phyloP scores from a whole-genome alignment of 2,888 invertebrate species.

The Brachyopa scutellaris region DNA sequence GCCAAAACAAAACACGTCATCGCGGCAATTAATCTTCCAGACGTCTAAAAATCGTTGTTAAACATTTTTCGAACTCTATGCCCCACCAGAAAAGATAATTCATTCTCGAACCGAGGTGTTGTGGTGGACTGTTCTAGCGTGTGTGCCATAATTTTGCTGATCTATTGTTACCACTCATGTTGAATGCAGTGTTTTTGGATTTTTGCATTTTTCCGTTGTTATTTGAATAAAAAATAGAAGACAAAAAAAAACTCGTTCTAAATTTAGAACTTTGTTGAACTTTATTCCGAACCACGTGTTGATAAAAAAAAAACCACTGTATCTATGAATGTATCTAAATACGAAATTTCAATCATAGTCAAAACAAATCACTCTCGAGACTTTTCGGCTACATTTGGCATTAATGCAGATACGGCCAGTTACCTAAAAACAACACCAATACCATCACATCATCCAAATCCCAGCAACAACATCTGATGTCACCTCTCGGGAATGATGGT shows the following conservation, averaged over 20 bases:
- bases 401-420: conserved; percentile 33
- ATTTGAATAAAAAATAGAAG: too few species aligned
- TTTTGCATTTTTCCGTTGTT: not conserved
- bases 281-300: conserved; percentile 50
- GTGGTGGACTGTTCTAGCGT: too few species aligned
- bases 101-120: too few species aligned
- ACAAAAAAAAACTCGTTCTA: too few species aligned
- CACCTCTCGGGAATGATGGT: conserved; percentile 68
- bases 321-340: conserved; percentile 27
- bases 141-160: conserved; percentile 19
- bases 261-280: conserved; percentile 48
- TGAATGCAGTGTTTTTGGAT: conserved; percentile 38
- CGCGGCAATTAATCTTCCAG: conserved; percentile 47
- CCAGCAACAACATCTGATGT: conserved; percentile 53
- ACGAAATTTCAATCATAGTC: conserved; percentile 43
- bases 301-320: not conserved
- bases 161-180: conserved; percentile 51
- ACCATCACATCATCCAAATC: conserved; percentile 7
- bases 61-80: conserved; percentile 60
- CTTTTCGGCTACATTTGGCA: conserved; percentile 53
- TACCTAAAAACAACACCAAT: conserved; percentile 17
- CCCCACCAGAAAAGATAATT: conserved; percentile 49
- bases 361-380: conserved; percentile 66
- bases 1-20: conserved; percentile 56
- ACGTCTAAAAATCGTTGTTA: conserved; percentile 55